Evolutionary conservation across 2,797 vertebrate genomes (phyloP), one percentile per base, ranked within the genome.

Genomic region (Rousettus madagascariensis): DNA sequence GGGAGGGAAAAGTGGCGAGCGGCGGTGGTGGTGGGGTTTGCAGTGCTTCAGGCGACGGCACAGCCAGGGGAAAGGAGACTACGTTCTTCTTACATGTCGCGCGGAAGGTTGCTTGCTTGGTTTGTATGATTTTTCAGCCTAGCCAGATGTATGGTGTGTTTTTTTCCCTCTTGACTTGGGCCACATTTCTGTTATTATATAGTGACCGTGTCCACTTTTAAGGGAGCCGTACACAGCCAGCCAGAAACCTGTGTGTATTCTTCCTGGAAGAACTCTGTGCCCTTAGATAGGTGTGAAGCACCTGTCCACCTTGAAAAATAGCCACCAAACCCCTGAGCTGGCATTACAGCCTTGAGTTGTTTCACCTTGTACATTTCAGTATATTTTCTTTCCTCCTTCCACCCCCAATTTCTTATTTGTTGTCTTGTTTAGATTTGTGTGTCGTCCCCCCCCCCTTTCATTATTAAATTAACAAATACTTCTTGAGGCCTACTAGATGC

Each of bases 271-370:
- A 87, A 61, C 79, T 72, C 30, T 93, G 0, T 88, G 83, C 19
- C 49, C 71, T 95, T 66, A 72, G 24, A 41, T 80, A 92, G 93
- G 86, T 91, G 93, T 90, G 92, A 71, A 94, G 57, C 95, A 92
- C 94, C 96, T 97, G 96, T 43, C 65, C 49, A 41, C 87, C 84
- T 95, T 61, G 87, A 88, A 93, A 94, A 93, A 93, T 63, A 82
- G 30, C 82, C 77, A 79, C n/a, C 57, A 69, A 33, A 66, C 59
- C 86, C 49, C 74, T 0, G 1, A 86, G 28, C 63, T 77, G 74
- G 68, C 33, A 0, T 26, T 49, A 12, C 2, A 65, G 85, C 49
- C 66, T 82, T 38, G 57, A 86, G 72, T 78, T n/a, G 1, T 33
- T 61, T 75, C 71, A 82, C 57, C 49, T 78, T 71, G 78, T 49